Evolutionary conservation across 2,797 vertebrate genomes (phyloP).

Genomic region (Bradypodion ventrale): DNA sequence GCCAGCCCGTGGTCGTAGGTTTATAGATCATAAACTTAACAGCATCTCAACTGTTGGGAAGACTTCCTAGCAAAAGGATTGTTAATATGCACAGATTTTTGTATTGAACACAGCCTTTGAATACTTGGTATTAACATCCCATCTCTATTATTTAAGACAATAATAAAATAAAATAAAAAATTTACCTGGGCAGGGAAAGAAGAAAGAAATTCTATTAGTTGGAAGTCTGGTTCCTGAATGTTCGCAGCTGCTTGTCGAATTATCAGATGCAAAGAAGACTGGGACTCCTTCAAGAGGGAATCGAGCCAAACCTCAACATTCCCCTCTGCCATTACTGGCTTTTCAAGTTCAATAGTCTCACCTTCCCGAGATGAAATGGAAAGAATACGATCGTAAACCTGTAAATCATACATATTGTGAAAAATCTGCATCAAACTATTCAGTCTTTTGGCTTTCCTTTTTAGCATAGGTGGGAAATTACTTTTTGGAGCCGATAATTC

Average conservation of each 20-base stretch:
- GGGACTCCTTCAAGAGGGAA: slow-evolving; percentile 89
- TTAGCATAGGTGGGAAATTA: background rate
- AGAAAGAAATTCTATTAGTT: slow-evolving; percentile 89
- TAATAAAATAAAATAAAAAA: slow-evolving; percentile 11
- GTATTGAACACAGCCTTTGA: background rate
- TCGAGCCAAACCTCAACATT: slow-evolving; percentile 96
- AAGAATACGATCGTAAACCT: slow-evolving; percentile 93
- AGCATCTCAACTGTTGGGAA: background rate
- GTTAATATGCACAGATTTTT: background rate
- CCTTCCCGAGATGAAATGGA: slow-evolving; percentile 90
- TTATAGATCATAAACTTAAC: background rate
- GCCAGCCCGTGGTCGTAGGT: too few relatives aligned
- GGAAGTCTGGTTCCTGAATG: slow-evolving; percentile 87
- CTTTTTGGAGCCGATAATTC: background rate
- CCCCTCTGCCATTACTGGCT: slow-evolving; percentile 89
- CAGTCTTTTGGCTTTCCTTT: background rate
- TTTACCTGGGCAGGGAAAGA: slow-evolving; percentile 92
- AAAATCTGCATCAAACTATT: background rate
- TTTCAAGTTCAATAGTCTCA: slow-evolving; percentile 87
- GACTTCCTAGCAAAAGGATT: background rate
- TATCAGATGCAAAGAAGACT: slow-evolving; percentile 87
- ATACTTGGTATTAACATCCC: background rate
- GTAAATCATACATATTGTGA: slow-evolving; percentile 6
- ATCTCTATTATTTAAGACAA: too few relatives aligned
- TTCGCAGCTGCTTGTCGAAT: slow-evolving; percentile 85